These are phyloP conservation scores for Julus scanicus DNA, from an alignment of 2,888 invertebrate species.

Conservation along the genomic window DNA sequence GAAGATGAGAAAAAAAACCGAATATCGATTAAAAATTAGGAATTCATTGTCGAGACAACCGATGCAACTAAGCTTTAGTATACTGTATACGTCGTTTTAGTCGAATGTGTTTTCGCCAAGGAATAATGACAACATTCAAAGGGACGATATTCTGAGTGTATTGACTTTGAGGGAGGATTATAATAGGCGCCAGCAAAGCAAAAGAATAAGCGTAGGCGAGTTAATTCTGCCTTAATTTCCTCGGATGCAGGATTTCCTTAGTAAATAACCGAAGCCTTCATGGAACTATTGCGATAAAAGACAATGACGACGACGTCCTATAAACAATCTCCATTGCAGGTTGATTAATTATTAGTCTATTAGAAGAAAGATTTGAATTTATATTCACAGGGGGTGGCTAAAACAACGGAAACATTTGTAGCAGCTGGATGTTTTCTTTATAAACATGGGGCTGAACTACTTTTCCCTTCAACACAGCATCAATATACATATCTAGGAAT, in stretches of 20 bases:
- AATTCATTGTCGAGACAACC: constrained; percentile 5
- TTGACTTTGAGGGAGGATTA: constrained; percentile 32
- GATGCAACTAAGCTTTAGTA: not conserved
- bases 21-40: constrained; percentile 36
- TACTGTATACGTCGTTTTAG: not conserved
- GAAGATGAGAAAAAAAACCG: not conserved
- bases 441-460: too few relatives aligned
- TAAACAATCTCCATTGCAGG: too few relatives aligned
- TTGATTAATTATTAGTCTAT: too few relatives aligned
- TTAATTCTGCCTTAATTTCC: constrained; percentile 4
- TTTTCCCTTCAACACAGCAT: too few relatives aligned
- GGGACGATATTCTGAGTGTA: not conserved
- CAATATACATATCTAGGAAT: too few relatives aligned
- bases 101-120: not conserved
- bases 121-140: constrained; percentile 13
- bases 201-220: not conserved
- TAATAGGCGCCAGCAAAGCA: not conserved
- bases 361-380: too few relatives aligned
- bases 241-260: constrained; percentile 10
- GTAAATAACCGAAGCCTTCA: not conserved
- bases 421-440: too few relatives aligned
- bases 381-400: too few relatives aligned
- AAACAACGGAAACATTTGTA: too few relatives aligned
- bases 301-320: too few relatives aligned
- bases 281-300: not conserved